Evolutionary conservation across 2,113 vertebrate genomes (phyloP), one percentile per base, ranked within the genome.

Genomic region (Hoplias malabaricus): DNA sequence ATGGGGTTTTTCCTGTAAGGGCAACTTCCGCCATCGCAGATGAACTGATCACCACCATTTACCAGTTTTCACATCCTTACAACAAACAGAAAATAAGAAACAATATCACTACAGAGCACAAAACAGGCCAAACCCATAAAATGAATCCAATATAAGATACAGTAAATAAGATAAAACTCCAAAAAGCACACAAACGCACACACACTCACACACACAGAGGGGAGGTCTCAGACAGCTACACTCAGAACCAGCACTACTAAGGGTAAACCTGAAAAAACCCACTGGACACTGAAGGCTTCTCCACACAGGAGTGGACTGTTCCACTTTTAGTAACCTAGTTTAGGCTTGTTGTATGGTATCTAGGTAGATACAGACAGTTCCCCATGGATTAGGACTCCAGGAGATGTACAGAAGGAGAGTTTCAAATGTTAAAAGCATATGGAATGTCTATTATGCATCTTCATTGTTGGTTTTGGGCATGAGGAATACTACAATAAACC

Each of bases 31-130:
- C n/a, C n/a, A n/a, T 72, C 59, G 65, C 80, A 81, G 79, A 81
- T 31, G 79, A 68, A 36, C 70, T 78, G 76, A 80, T 43, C 84
- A 80, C 61, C 77, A 74, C 67, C 21, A 48, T 65, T 82, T 74
- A 84, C 87, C 82, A 90, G 76, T 83, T 31, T 74, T 89, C 75
- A 86, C 77, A 87, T 83, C 80, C 75, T 53, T 75, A 80, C 83
- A 84, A 73, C 75, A 46, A 33, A 82, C 67, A 46, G 83, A 78
- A 78, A 43, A 68, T 73, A 69, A 77, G 34, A 75, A 71, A 68
- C 48, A 48, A 46, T 33, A 80, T 84, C 29, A 79, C 50, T 80
- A 86, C 72, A 90, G 83, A 86, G 83, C 40, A 88, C 53, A 43
- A 70, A 19, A 82, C 65, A 91, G 87, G 74, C 54, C 73, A 67